Base-by-base conservation (phyloP, 2,113 vertebrate species). In the Macrotis lagotis region DNA sequence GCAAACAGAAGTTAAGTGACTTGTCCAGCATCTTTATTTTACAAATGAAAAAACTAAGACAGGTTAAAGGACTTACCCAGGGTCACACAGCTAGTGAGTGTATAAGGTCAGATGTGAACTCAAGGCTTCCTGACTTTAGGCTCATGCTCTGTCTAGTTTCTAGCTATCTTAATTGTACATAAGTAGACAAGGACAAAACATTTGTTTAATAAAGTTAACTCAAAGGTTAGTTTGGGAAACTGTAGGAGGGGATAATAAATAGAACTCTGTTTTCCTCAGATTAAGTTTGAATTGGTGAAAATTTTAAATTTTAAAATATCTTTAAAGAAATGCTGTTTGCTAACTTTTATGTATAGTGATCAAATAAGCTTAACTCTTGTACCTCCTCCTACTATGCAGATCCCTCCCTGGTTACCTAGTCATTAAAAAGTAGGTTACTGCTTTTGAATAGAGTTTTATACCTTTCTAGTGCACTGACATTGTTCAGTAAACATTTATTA, bases 281-380 rank as follows among this genome's bases (percentile, higher is more conserved):
- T 47, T 59, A 90, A 91, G 2, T 88, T 48, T 52, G 47, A n/a
- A 90, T 16, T 9, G 31, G 53, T 48, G 0, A 37, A 12, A 12
- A 48, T 51, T 95, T 89, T 90, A 28, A 93, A 91, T 97, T 92
- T 91, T 22, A 91, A 50, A 93, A 94, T 51, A 53, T 10, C 53
- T 91, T 93, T 50, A 94, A 94, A 66, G 88, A 95, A 94, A n/a
- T 91, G 53, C 3, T 31, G 89, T 92, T 92, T n/a, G 74, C 19
- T 96, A 92, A 92, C 37, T 92, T 95, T 25, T 12, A 89, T 95
- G 47, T 88, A 90, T 4, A 47, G 6, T 96, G 92, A 52, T 59
- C 66, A 74, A 74, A 74, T 74, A 74, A 14, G 14, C 14, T n/a
- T 74, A n/a, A 74, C 59, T 74, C 59, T n/a, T n/a, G 14, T 19